Evolutionary conservation across 1,140 invertebrate genomes (phyloP).

Genomic region (Lutraria rhynchaena): DNA sequence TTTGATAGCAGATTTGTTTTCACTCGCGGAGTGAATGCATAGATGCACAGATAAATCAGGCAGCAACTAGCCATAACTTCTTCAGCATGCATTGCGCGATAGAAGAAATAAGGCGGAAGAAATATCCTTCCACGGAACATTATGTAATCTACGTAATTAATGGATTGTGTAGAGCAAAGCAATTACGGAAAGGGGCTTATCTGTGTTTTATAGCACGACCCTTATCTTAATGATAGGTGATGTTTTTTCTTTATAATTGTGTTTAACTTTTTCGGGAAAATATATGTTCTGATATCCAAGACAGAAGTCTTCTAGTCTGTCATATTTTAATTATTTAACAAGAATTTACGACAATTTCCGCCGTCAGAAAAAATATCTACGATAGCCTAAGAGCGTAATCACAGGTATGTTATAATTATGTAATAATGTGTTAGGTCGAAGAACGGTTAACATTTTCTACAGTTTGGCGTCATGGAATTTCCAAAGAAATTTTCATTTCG

Average conservation of each 20-base stretch:
- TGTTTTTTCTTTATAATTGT: constrained; percentile 44
- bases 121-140: constrained; percentile 4
- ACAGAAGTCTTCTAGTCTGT: not conserved
- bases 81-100: too few relatives aligned
- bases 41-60: too few relatives aligned
- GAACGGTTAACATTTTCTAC: too few relatives aligned
- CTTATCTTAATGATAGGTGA: constrained; percentile 46
- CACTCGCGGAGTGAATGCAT: too few relatives aligned
- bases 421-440: too few relatives aligned
- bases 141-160: constrained; percentile 18
- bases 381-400: too few relatives aligned
- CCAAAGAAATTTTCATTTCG: too few relatives aligned
- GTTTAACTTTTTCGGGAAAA: constrained; percentile 4
- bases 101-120: too few relatives aligned
- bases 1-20: too few relatives aligned
- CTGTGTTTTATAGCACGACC: constrained; percentile 23
- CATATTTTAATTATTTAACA: constrained; percentile 32
- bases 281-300: constrained; percentile 3
- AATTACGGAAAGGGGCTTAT: constrained; percentile 42
- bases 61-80: too few relatives aligned
- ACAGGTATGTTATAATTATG: too few relatives aligned
- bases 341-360: constrained; percentile 3
- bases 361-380: not conserved
- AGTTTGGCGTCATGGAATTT: too few relatives aligned
- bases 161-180: constrained; percentile 39